Percentiles rank a stretch among this genome's conserved stretches.
Evolutionary conservation across 1,140 invertebrate genomes (phyloP).

Genomic region (Tribolium madens): DNA sequence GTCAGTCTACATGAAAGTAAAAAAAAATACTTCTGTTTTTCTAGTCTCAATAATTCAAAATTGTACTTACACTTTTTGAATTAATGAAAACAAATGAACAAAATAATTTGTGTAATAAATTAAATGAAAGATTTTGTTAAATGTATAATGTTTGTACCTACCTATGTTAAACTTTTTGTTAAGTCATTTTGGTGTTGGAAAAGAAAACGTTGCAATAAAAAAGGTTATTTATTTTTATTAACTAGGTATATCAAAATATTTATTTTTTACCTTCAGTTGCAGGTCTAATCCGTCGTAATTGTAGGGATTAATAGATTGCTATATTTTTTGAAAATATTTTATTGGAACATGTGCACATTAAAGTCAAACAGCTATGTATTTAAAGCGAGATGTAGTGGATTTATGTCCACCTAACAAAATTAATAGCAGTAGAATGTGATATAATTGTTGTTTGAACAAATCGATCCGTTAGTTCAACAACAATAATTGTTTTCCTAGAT

Average conservation of each 20-base stretch:
- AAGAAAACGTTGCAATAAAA: conserved; percentile 16
- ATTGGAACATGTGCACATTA: conserved; percentile 34
- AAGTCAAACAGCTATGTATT: conserved; percentile 22
- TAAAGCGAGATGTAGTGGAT: conserved; percentile 18
- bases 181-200: neutral
- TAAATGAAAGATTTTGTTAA: too few relatives aligned
- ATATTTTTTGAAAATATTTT: conserved; percentile 4
- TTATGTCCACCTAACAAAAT: conserved; percentile 25
- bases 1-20: too few relatives aligned
- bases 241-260: neutral
- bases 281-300: neutral
- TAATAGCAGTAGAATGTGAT: conserved; percentile 15
- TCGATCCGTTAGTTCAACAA: too few relatives aligned
- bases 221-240: conserved; percentile 12
- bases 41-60: neutral
- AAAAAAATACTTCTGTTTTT: neutral
- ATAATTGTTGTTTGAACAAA: too few relatives aligned
- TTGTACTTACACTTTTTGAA: too few relatives aligned
- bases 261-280: neutral
- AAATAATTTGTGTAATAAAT: neutral
- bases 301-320: neutral
- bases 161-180: too few relatives aligned
- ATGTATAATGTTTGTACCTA: too few relatives aligned
- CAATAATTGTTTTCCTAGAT: neutral
- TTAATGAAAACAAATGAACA: neutral